Conservation (phyloP, 2,888 invertebrate genomes). For the Dasypogon diadema region DNA sequence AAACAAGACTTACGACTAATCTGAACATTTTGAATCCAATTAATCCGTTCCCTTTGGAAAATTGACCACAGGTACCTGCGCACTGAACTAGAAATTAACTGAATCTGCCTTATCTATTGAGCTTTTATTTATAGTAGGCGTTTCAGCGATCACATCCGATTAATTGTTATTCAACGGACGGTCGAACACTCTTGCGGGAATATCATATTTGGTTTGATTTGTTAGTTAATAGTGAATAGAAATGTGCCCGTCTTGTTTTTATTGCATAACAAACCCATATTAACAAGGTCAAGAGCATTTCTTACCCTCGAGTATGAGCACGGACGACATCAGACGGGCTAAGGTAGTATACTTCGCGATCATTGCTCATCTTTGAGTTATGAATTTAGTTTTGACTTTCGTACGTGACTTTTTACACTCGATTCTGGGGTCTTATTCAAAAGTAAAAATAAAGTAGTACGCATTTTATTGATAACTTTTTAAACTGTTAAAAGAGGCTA, state of each 20-base stretch:
- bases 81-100: background rate
- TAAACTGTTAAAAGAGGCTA: no score
- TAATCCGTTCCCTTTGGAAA: background rate
- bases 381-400: background rate
- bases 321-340: background rate
- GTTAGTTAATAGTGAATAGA: slow-evolving; percentile 18
- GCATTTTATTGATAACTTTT: no score
- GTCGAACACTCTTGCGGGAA: slow-evolving; percentile 5
- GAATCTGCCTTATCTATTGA: background rate
- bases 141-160: background rate
- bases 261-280: slow-evolving; percentile 29
- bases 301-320: slow-evolving; percentile 2
- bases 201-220: slow-evolving; percentile 48
- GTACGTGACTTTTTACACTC: no score
- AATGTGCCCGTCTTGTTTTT: slow-evolving; percentile 8
- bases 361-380: background rate
- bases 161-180: slow-evolving; percentile 49
- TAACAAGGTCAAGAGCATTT: slow-evolving; percentile 49
- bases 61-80: background rate
- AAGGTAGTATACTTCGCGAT: background rate
- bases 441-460: no score
- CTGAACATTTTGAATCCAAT: slow-evolving; percentile 53
- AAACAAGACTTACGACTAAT: slow-evolving; percentile 54
- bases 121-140: slow-evolving; percentile 38
- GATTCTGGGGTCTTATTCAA: no score